phyloP scores from a whole-genome alignment of 1,140 invertebrate species.

The Hirudo medicinalis region DNA sequence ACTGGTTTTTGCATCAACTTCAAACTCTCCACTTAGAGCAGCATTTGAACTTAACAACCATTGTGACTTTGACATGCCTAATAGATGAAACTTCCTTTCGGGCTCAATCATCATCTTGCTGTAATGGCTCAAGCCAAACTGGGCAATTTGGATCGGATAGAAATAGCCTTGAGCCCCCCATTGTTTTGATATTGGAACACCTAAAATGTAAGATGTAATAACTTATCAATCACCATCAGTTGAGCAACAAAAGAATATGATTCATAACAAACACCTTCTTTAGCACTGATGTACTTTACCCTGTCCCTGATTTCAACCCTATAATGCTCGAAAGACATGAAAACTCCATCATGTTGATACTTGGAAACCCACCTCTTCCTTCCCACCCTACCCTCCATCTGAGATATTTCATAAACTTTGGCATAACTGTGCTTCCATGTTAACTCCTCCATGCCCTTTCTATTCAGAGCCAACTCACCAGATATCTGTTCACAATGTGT shows the following conservation, averaged over 20 bases:
- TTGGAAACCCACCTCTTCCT: too few species aligned
- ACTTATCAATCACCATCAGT: neutral
- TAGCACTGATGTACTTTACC: slow-evolving; percentile 85
- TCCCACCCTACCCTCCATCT: too few species aligned
- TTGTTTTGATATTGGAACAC: slow-evolving; percentile 83
- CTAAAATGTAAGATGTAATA: slow-evolving; percentile 30
- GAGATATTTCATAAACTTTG: too few species aligned
- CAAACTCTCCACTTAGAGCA: too few species aligned
- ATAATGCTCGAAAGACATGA: slow-evolving; percentile 92
- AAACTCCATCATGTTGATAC: slow-evolving; percentile 34
- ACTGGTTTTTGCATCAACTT: too few species aligned
- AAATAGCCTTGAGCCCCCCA: slow-evolving; percentile 80
- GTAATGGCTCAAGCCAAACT: slow-evolving; percentile 91
- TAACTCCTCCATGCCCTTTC: too few species aligned
- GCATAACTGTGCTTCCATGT: too few species aligned
- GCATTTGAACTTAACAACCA: neutral
- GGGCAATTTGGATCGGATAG: slow-evolving; percentile 96
- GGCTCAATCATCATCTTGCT: slow-evolving; percentile 58
- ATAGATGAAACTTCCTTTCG: neutral
- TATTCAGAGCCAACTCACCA: too few species aligned
- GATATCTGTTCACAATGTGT: too few species aligned
- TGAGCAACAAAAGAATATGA: neutral
- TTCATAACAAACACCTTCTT: slow-evolving; percentile 48
- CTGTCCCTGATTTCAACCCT: slow-evolving; percentile 87
- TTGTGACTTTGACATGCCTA: neutral